Conservation (phyloP, 2,888 invertebrate genomes). For the Quadroppia sp. region DNA sequence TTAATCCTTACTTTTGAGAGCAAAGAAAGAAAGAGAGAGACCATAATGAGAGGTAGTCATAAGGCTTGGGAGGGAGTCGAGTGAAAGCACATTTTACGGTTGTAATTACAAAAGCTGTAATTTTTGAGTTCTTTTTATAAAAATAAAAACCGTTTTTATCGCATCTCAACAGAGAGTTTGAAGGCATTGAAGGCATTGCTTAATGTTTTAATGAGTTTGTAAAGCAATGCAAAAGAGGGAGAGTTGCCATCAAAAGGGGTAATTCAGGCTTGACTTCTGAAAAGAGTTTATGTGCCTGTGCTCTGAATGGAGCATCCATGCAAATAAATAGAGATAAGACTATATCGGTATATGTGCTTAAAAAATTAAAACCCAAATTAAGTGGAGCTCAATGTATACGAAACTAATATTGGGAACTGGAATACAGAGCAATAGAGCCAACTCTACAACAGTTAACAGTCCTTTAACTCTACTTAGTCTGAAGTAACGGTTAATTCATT, state of each 20-base stretch:
- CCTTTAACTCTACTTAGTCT: neutral
- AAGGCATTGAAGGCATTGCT: conserved; percentile 30
- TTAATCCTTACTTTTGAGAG: conserved; percentile 41
- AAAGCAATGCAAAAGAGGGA: conserved; percentile 40
- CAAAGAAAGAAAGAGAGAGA: conserved; percentile 5
- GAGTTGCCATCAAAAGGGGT: conserved; percentile 32
- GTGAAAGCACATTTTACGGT: conserved; percentile 40
- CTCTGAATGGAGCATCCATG: conserved; percentile 22
- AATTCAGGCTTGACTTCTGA: conserved; percentile 20
- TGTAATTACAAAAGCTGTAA: conserved; percentile 42
- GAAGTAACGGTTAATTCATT: conserved; percentile 18
- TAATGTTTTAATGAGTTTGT: conserved; percentile 42
- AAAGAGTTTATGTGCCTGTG: conserved; percentile 11
- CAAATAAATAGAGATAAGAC: conserved; percentile 37
- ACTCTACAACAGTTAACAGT: neutral
- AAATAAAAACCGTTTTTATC: conserved; percentile 41
- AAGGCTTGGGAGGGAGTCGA: neutral
- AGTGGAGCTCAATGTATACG: conserved; percentile 17
- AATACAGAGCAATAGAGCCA: neutral
- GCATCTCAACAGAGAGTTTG: conserved; percentile 36
- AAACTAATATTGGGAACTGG: neutral
- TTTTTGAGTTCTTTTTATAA: conserved; percentile 41
- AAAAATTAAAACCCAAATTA: conserved; percentile 36
- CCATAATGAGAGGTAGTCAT: neutral
- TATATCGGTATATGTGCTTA: conserved; percentile 32